phyloP scores from a whole-genome alignment of 2,888 invertebrate species.

The Sinelater perroti region DNA sequence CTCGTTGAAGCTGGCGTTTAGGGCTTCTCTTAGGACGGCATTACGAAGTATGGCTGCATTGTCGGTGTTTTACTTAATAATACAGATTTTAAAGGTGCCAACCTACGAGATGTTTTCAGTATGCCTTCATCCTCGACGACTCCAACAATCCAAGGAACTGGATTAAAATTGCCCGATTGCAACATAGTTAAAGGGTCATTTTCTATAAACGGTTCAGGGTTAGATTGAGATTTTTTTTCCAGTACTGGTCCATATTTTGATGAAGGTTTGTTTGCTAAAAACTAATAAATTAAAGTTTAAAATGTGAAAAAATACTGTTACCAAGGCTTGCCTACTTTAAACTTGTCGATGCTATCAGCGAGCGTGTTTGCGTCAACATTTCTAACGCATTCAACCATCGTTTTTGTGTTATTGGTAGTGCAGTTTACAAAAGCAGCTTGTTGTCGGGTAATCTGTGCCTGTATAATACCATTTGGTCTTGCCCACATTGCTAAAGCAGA shows the following conservation, averaged over 20 bases:
- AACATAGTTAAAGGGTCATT: slow-evolving; percentile 59
- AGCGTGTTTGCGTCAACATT: slow-evolving; percentile 56
- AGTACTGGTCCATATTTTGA: slow-evolving; percentile 61
- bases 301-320: slow-evolving; percentile 61
- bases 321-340: slow-evolving; percentile 56
- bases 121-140: slow-evolving; percentile 63
- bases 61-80: no score
- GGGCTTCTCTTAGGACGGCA: slow-evolving; percentile 36
- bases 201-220: slow-evolving; percentile 60
- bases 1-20: slow-evolving; percentile 48
- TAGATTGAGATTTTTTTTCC: slow-evolving; percentile 54
- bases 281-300: slow-evolving; percentile 55
- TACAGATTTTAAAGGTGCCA: not conserved
- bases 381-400: slow-evolving; percentile 59
- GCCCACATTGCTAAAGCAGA: slow-evolving; percentile 59
- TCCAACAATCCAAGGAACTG: slow-evolving; percentile 64
- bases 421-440: slow-evolving; percentile 60
- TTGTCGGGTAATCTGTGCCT: slow-evolving; percentile 51
- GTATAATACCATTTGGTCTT: slow-evolving; percentile 49
- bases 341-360: slow-evolving; percentile 58
- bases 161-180: slow-evolving; percentile 55
- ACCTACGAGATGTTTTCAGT: slow-evolving; percentile 60
- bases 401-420: slow-evolving; percentile 49
- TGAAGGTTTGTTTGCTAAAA: slow-evolving; percentile 64
- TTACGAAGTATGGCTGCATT: slow-evolving; percentile 49